Base-by-base conservation (phyloP, 2,797 vertebrate genomes). In the Protosalanx chinensis region DNA sequence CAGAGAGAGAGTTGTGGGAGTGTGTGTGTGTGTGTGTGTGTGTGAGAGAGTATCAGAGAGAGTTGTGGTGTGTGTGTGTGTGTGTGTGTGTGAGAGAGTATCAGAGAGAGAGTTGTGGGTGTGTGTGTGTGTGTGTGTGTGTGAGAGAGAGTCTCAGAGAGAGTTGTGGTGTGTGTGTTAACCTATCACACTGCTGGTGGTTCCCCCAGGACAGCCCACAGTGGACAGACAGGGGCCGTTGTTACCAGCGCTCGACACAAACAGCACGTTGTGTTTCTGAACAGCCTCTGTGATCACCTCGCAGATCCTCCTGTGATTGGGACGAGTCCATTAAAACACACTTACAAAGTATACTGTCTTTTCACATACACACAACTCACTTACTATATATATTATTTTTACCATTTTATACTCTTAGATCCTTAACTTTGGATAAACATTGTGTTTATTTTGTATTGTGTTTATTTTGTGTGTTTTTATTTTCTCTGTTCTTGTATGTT, bases 161-260 rank as follows among this genome's bases (percentile, higher is more conserved):
- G 29, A 18, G 27, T 29, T 4, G 15, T 29, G 20, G 23, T 30
- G n/a, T 68, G 1, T 65, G 6, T 20, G 1, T 10, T 71, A 77
- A 97, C 98, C 98, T 88, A 99, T 97, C 62, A 98, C 97, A 82
- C 95, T 97, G 73, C 92, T 94, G 8, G 96, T 98, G 75, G 97
- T 98, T 87, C 98, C 98, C 72, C 98, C 98, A 0, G 98, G 98
- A 86, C 97, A 99, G 77, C 97, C 97, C 2, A 99, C 98, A 0
- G 98, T 99, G 67, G 97, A 97, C 41, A 99, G 95, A 79, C 98
- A 99, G 0, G 98, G 98, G 0, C 98, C 97, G 2, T 99, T 99
- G 85, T 99, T 99, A 73, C 98, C 98, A 18, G 97, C 97, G 77
- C 98, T 99, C 4, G 98, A 99, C 82, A 99, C 95, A 80, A 97